Conservation (phyloP, 2,113 vertebrate species). For the Echinops telfairi region DNA sequence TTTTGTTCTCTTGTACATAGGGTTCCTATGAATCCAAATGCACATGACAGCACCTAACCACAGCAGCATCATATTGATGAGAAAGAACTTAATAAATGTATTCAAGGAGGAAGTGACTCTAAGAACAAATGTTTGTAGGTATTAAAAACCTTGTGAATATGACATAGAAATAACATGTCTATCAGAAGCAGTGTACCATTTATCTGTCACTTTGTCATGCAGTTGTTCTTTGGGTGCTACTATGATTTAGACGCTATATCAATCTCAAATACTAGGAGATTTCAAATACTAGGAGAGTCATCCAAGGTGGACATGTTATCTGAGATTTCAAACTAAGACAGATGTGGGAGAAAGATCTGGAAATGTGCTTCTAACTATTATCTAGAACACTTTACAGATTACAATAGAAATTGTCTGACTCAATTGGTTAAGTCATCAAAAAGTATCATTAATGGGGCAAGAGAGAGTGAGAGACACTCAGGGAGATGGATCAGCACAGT, state of each 20-base stretch:
- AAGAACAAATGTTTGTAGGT: background rate
- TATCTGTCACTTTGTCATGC: background rate
- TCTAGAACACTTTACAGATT: background rate
- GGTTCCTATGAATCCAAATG: too few relatives aligned
- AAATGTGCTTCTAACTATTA: background rate
- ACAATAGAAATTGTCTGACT: background rate
- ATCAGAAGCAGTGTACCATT: background rate
- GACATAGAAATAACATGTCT: background rate
- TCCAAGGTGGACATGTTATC: background rate
- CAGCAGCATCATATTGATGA: background rate
- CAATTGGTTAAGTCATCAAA: background rate
- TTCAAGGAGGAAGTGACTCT: background rate
- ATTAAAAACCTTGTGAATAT: background rate
- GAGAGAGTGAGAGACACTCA: background rate
- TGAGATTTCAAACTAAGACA: background rate
- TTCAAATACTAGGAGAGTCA: background rate
- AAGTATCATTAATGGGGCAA: background rate
- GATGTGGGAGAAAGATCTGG: background rate
- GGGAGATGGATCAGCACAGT: background rate
- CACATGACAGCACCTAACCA: too few relatives aligned
- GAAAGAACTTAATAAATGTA: background rate
- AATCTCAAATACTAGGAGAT: too few relatives aligned
- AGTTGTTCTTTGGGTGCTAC: background rate
- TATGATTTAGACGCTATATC: background rate
- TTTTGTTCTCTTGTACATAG: too few relatives aligned